Conservation (phyloP, 2,113 vertebrate species). For the Pionites leucogaster region DNA sequence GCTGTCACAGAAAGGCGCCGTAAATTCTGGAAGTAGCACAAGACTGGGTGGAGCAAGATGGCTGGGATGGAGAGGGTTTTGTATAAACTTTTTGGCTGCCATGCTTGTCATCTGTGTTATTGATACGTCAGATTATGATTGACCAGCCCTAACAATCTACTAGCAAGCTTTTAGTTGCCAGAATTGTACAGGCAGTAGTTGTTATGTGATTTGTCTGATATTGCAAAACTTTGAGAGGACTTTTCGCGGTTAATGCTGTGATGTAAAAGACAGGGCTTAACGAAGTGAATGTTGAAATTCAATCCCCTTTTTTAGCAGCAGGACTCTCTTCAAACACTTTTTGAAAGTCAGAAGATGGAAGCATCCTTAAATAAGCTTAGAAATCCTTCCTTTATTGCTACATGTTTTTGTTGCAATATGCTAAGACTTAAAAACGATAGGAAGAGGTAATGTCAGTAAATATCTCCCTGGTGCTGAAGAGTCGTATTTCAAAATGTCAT, state of each 20-base stretch:
- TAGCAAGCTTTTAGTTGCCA: not conserved
- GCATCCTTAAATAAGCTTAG: not conserved
- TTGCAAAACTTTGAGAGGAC: not conserved
- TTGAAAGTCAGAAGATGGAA: not conserved
- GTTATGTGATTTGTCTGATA: not conserved
- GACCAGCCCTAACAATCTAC: not conserved
- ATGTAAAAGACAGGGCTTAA: not conserved
- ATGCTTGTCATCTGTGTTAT: not conserved
- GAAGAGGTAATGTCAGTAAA: not conserved
- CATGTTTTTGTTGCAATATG: not conserved
- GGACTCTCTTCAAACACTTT: not conserved
- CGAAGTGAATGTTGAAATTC: not conserved
- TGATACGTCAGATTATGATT: rapidly evolving
- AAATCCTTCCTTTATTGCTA: slow-evolving; percentile 10
- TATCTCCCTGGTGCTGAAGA: not conserved
- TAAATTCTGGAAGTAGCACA: not conserved
- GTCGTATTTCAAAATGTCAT: not conserved
- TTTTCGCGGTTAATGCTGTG: not conserved
- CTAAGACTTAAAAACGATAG: not conserved
- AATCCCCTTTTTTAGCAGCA: not conserved
- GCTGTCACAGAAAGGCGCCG: not conserved
- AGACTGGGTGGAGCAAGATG: not conserved
- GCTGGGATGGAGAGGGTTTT: not conserved
- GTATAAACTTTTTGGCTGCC: not conserved
- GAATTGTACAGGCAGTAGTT: not conserved